Percentiles rank a stretch among this genome's conserved stretches.
These are phyloP conservation scores for Elephantulus edwardii DNA, from an alignment of 2,113 vertebrate genomes.

Conservation along the genomic window DNA sequence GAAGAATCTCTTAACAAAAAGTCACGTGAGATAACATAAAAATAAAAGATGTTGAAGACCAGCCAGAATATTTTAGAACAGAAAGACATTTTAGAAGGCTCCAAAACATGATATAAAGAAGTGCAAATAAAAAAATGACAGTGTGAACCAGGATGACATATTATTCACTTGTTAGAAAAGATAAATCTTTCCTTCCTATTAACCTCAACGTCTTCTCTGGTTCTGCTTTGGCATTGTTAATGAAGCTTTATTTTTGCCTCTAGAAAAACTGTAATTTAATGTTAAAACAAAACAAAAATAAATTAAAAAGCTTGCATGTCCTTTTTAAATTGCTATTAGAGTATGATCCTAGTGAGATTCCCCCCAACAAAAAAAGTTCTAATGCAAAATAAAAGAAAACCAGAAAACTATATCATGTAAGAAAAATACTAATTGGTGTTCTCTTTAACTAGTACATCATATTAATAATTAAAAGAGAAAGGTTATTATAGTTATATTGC, in stretches of 20 bases:
- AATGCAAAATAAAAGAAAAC: slow-evolving; percentile 16
- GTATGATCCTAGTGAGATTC: background rate
- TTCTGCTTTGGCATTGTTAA: background rate
- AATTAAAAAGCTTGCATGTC: background rate
- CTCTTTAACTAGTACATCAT: background rate
- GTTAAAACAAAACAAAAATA: background rate
- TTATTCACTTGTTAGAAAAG: slow-evolving; percentile 53
- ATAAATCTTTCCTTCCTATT: slow-evolving; percentile 38
- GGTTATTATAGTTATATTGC: background rate
- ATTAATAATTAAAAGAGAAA: slow-evolving; percentile 28
- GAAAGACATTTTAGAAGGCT: slow-evolving; percentile 67
- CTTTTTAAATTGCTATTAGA: background rate
- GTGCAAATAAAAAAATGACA: slow-evolving; percentile 14
- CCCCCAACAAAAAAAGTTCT: background rate
- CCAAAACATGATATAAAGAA: slow-evolving; percentile 63
- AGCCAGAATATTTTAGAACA: slow-evolving; percentile 70
- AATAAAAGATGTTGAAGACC: slow-evolving; percentile 66
- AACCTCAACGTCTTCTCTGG: background rate
- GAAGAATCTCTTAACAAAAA: slow-evolving; percentile 48
- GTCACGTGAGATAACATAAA: slow-evolving; percentile 57
- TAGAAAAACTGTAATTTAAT: background rate
- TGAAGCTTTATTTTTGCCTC: background rate
- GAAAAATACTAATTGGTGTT: slow-evolving; percentile 5
- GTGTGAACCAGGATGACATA: slow-evolving; percentile 52
- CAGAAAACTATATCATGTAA: background rate